Percentiles rank a stretch among this genome's conserved stretches.
These are phyloP conservation scores for Sebastes melanostomus DNA, from an alignment of 2,797 vertebrate species.

Conservation along the genomic window DNA sequence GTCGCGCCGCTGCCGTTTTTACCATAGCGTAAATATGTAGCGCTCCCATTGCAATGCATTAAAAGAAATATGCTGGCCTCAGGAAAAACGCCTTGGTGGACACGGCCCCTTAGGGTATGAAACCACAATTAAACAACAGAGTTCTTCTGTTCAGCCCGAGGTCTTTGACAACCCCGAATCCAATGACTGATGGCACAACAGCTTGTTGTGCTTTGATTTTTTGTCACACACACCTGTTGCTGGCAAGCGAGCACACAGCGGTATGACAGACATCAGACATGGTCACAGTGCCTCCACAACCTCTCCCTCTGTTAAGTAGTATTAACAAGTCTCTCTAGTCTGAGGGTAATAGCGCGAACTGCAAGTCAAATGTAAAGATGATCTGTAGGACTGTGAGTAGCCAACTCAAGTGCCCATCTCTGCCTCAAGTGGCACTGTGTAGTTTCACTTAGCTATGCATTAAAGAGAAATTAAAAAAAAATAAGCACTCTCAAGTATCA, in stretches of 20 bases:
- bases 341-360: background rate
- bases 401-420: background rate
- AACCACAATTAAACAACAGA: background rate
- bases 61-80: no score
- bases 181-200: background rate
- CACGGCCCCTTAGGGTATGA: background rate
- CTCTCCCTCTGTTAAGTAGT: background rate
- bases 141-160: background rate
- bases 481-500: background rate
- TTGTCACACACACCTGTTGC: background rate
- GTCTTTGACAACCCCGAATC: background rate
- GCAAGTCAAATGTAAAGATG: background rate
- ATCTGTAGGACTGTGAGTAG: background rate
- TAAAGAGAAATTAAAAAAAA: background rate
- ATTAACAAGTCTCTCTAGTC: background rate
- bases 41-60: no score
- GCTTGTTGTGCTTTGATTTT: background rate
- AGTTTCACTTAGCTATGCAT: background rate
- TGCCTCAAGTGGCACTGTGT: background rate
- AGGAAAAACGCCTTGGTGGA: no score
- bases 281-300: background rate
- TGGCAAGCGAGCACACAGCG: background rate
- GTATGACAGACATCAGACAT: background rate
- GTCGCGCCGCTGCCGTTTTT: no score
- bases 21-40: no score